A percentile compares a stretch with the other conserved stretches of the same genome.
Evolutionary conservation across 2,113 vertebrate genomes (phyloP).

Genomic region (Pipra filicauda): DNA sequence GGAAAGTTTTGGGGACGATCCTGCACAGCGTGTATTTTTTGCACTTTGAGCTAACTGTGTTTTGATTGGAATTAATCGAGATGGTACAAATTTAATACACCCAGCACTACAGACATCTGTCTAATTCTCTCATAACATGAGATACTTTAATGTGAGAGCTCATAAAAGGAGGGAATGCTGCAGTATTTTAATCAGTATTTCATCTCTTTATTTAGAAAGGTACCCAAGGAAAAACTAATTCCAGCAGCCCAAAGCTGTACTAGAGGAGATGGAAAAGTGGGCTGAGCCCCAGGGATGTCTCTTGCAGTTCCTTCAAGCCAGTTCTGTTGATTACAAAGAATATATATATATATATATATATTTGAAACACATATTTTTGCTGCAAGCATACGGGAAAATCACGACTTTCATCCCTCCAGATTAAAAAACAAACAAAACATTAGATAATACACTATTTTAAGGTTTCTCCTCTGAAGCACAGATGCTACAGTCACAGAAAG

Average conservation of each 20-base stretch:
- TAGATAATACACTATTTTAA: not conserved
- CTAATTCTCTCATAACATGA: not conserved
- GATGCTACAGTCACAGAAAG: not conserved
- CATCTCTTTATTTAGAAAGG: not conserved
- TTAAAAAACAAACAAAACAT: not conserved
- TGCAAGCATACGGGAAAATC: not conserved
- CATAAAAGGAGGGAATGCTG: not conserved
- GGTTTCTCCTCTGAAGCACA: not conserved
- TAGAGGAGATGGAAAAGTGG: not conserved
- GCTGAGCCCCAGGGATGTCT: not conserved
- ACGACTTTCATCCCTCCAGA: not conserved
- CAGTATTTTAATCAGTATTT: not conserved
- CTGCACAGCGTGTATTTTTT: accelerated
- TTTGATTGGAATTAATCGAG: not conserved
- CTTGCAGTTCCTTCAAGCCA: too few species aligned
- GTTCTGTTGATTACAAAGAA: not conserved
- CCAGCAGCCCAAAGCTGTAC: not conserved
- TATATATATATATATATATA: too few species aligned
- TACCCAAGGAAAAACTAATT: not conserved
- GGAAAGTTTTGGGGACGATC: not conserved
- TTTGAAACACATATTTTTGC: not conserved
- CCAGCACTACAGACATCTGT: not conserved
- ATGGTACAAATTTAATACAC: not conserved
- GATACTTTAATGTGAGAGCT: not conserved
- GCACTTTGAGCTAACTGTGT: not conserved